Percentiles rank a stretch among this genome's conserved stretches.
Evolutionary conservation across 2,888 invertebrate species (phyloP).

Genomic region (Coleophora deauratella): DNA sequence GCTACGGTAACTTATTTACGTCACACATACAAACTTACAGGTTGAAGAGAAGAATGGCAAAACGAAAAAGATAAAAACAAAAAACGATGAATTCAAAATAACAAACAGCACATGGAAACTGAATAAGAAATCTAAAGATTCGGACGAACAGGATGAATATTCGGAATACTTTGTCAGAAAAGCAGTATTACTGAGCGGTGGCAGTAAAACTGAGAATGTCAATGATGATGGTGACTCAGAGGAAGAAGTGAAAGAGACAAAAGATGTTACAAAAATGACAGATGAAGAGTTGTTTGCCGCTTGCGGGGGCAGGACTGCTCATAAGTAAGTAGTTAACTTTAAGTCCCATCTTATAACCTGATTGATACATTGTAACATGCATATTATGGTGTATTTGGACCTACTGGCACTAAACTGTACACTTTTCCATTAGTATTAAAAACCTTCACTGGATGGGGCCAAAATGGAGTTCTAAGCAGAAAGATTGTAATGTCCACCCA

Average conservation of each 20-base stretch:
- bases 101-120: constrained; percentile 56
- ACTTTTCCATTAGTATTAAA: too few species aligned
- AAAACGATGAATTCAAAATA: constrained; percentile 44
- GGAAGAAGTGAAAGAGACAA: constrained; percentile 27
- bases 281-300: constrained; percentile 87
- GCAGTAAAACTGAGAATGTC: constrained; percentile 35
- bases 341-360: too few species aligned
- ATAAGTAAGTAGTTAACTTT: constrained; percentile 75
- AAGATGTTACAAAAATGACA: constrained; percentile 62
- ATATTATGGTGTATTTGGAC: too few species aligned
- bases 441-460: too few species aligned
- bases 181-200: constrained; percentile 45
- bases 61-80: constrained; percentile 56
- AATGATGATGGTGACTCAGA: constrained; percentile 24
- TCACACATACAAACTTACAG: constrained; percentile 29
- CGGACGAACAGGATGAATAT: constrained; percentile 36
- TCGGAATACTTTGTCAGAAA: constrained; percentile 51
- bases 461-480: too few species aligned
- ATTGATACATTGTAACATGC: too few species aligned
- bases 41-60: constrained; percentile 53
- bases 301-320: constrained; percentile 87
- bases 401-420: too few species aligned
- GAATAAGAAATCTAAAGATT: constrained; percentile 32
- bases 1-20: too few species aligned
- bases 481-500: too few species aligned